A percentile compares a stretch with the other conserved stretches of the same genome.
Evolutionary conservation across 2,797 vertebrate species (phyloP).

Genomic region (Gymnothorax reevesii): DNA sequence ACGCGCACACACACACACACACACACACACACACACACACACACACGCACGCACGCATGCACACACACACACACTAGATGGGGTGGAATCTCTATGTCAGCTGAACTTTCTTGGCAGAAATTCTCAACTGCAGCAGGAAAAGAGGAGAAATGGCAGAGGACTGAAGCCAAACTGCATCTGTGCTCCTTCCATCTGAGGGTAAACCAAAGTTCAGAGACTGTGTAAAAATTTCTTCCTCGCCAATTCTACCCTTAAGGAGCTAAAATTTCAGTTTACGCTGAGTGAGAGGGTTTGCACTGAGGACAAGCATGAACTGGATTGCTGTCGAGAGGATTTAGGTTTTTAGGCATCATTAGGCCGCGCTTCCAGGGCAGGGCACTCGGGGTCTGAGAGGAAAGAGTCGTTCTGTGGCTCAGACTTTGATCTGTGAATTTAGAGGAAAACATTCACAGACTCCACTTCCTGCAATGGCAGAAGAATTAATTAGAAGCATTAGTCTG

Average conservation of each 20-base stretch:
- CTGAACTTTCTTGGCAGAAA: too few species aligned
- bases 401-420: not conserved
- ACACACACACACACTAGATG: too few species aligned
- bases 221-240: not conserved
- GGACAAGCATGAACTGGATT: not conserved
- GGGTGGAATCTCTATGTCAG: too few species aligned
- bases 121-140: too few species aligned
- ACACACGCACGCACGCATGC: too few species aligned
- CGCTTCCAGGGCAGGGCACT: not conserved
- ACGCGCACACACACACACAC: too few species aligned
- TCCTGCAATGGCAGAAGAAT: not conserved
- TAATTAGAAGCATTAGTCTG: not conserved
- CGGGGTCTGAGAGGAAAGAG: not conserved
- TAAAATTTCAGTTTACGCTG: not conserved
- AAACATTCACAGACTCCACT: not conserved
- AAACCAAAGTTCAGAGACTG: not conserved
- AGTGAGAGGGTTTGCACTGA: not conserved
- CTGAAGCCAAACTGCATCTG: not conserved
- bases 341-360: constrained; percentile 5
- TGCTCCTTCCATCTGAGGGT: not conserved
- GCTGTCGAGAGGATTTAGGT: not conserved
- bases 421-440: not conserved
- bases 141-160: not conserved
- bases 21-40: too few species aligned
- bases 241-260: not conserved